Conservation (phyloP, 53 echinoderm and acorn worm genomes). For the Crossaster papposus region DNA sequence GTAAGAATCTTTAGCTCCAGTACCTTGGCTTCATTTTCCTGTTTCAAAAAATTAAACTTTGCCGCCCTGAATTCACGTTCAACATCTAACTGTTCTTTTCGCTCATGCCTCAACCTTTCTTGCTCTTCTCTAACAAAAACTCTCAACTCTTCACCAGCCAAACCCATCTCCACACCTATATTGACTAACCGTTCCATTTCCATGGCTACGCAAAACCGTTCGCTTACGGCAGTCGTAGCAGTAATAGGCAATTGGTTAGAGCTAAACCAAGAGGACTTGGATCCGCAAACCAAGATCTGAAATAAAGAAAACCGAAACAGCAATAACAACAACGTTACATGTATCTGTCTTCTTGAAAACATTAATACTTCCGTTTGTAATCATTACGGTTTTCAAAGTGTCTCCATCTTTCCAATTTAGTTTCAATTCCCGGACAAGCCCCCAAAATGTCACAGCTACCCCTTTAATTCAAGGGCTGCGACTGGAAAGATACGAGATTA, state of each 20-base stretch:
- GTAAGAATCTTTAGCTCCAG: not conserved
- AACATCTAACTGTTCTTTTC: not conserved
- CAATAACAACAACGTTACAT: too few relatives aligned
- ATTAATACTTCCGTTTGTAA: not conserved
- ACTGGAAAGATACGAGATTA: too few relatives aligned
- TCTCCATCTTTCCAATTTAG: conserved; percentile 7
- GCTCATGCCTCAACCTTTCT: not conserved
- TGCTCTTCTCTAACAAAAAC: conserved; percentile 3
- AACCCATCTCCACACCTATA: not conserved
- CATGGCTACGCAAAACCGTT: too few relatives aligned
- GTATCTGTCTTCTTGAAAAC: too few relatives aligned
- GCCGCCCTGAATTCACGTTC: conserved; percentile 3
- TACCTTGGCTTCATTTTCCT: not conserved
- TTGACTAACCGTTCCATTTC: not conserved
- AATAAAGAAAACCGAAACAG: not conserved
- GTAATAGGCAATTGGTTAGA: too few relatives aligned
- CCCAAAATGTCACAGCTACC: too few relatives aligned
- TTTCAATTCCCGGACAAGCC: too few relatives aligned
- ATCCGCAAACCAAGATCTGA: conserved; percentile 5
- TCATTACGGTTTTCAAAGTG: too few relatives aligned
- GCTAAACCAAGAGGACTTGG: too few relatives aligned
- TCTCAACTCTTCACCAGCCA: not conserved
- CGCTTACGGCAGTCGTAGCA: not conserved
- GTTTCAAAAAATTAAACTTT: not conserved
- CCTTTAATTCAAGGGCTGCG: too few relatives aligned